Percentiles rank a stretch among this genome's conserved stretches.
Evolutionary conservation across 1,140 invertebrate genomes (phyloP).

Genomic region (Bombus turneri): DNA sequence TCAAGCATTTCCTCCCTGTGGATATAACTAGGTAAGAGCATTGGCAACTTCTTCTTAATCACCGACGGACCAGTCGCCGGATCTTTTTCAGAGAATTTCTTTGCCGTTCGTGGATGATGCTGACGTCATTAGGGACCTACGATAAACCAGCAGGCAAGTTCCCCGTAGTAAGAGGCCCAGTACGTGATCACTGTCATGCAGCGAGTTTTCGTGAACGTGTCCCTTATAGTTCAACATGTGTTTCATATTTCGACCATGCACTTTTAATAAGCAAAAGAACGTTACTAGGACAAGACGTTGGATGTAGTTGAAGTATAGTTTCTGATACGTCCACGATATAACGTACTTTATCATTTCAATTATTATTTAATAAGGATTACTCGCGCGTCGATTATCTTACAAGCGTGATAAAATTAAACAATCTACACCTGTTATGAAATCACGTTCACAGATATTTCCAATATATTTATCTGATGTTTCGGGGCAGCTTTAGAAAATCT

Average conservation of each 20-base stretch:
- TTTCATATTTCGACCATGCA: neutral
- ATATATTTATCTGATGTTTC: too few species aligned
- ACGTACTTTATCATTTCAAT: neutral
- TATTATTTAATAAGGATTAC: neutral
- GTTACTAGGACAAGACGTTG: neutral
- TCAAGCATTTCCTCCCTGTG: conserved; percentile 30
- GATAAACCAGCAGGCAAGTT: conserved; percentile 25
- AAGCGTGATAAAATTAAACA: neutral
- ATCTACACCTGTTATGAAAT: too few species aligned
- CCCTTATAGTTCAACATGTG: neutral
- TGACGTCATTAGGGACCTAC: conserved; percentile 36
- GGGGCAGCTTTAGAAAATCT: too few species aligned
- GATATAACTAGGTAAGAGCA: neutral
- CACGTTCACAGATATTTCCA: too few species aligned
- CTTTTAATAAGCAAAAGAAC: neutral
- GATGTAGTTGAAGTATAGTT: neutral
- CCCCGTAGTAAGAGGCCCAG: neutral
- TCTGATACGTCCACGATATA: neutral
- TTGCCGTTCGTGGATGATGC: conserved; percentile 1
- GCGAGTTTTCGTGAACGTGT: neutral
- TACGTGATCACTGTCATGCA: conserved; percentile 36
- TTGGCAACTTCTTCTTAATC: conserved; percentile 17
- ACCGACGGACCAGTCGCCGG: neutral
- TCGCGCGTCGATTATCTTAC: neutral
- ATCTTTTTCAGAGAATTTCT: conserved; percentile 42